Percentiles rank a stretch among this genome's conserved stretches.
phyloP scores from a whole-genome alignment of 2,113 vertebrate genomes.

The Sturnus vulgaris region DNA sequence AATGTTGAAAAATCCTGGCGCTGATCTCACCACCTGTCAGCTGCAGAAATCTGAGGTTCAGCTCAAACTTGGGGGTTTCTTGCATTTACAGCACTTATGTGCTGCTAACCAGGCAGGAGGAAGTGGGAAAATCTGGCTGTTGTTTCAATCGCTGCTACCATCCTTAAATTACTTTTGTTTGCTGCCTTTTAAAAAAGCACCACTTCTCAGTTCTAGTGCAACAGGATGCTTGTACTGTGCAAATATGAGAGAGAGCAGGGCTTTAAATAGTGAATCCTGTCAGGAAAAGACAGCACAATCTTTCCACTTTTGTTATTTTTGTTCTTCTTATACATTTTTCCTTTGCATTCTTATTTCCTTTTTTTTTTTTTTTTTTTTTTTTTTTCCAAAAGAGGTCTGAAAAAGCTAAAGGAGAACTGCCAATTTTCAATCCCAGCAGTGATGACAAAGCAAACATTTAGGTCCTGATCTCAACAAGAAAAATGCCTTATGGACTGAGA shows the following conservation, averaged over 20 bases:
- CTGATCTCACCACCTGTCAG: constrained; percentile 61
- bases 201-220: background rate
- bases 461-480: background rate
- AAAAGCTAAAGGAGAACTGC: background rate
- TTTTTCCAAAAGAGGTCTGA: background rate
- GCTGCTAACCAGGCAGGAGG: background rate
- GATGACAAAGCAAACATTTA: background rate
- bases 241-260: background rate
- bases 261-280: background rate
- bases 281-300: background rate
- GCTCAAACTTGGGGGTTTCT: constrained; percentile 22
- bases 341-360: background rate
- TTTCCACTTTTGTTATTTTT: background rate
- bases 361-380: background rate
- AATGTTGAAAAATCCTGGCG: constrained; percentile 29
- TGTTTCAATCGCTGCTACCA: background rate
- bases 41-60: constrained; percentile 19
- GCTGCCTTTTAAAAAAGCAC: background rate
- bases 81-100: background rate
- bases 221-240: background rate
- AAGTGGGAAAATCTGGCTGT: constrained; percentile 17
- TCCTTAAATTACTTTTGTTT: background rate
- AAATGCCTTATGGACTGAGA: background rate
- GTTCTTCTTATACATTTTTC: background rate
- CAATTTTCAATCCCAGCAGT: background rate